phyloP scores from a whole-genome alignment of 2,113 vertebrate genomes.

The Toxotes jaculatrix region DNA sequence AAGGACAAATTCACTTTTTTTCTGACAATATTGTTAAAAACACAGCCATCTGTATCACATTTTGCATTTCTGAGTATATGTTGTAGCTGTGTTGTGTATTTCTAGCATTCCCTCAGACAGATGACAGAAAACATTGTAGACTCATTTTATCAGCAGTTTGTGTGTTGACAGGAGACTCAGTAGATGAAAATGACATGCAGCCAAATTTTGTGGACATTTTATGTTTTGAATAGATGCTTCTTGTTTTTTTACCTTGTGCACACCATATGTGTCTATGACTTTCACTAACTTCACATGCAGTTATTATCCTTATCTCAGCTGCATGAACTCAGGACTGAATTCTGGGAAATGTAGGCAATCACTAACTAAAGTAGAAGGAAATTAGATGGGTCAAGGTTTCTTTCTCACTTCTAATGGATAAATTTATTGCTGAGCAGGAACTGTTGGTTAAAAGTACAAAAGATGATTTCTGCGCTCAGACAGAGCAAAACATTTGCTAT shows the following conservation, averaged over 20 bases:
- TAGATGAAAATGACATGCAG: constrained; percentile 15
- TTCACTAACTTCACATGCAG: not conserved
- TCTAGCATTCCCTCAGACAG: not conserved
- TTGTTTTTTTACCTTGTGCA: not conserved
- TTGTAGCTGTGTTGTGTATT: not conserved
- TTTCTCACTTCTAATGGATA: not conserved
- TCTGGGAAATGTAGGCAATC: not conserved
- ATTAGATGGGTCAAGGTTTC: constrained; percentile 10
- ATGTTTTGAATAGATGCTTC: not conserved
- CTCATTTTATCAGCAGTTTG: not conserved
- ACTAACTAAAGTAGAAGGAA: not conserved
- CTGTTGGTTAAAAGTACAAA: not conserved
- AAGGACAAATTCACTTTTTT: too few relatives aligned
- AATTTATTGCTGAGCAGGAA: not conserved
- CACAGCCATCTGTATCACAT: too few relatives aligned
- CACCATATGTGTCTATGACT: not conserved
- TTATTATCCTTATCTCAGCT: not conserved
- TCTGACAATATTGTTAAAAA: too few relatives aligned
- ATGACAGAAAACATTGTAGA: not conserved
- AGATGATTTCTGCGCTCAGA: not conserved
- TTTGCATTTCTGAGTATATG: not conserved
- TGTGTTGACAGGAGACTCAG: not conserved
- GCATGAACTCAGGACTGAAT: not conserved
- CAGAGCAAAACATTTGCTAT: not conserved
- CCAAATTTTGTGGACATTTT: not conserved